phyloP scores from a whole-genome alignment of 1,140 invertebrate species.

The Nephila pilipes region DNA sequence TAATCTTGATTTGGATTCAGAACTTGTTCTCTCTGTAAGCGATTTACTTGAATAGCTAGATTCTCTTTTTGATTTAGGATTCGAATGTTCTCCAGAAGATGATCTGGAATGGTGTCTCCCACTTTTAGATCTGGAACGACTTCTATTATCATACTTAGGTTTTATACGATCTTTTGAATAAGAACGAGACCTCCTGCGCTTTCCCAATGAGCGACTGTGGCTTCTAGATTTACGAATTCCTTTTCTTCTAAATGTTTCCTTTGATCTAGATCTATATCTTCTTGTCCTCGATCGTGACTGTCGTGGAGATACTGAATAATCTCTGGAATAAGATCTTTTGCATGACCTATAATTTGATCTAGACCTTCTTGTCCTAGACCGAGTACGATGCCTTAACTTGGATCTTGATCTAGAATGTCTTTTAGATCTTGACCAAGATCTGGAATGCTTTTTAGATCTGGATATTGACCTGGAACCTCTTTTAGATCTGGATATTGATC shows the following conservation, averaged over 20 bases:
- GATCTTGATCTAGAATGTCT: background rate
- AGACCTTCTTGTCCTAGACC: slow-evolving; percentile 15
- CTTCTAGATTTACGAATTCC: background rate
- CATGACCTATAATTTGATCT: background rate
- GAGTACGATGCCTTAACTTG: background rate
- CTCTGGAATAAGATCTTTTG: slow-evolving; percentile 34
- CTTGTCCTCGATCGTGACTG: background rate
- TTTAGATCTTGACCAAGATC: slow-evolving; percentile 6
- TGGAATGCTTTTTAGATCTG: background rate
- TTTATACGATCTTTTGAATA: background rate
- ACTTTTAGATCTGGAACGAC: background rate
- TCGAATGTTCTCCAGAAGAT: background rate
- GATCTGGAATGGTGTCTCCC: background rate
- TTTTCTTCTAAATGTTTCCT: background rate
- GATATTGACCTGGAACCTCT: background rate
- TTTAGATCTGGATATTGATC: slow-evolving; percentile 21
- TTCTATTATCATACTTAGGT: background rate
- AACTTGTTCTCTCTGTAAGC: background rate
- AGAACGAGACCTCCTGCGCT: background rate
- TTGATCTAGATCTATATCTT: slow-evolving; percentile 13
- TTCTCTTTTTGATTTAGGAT: background rate
- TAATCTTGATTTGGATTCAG: background rate
- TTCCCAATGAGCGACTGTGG: background rate
- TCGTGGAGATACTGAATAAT: background rate
- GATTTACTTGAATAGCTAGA: background rate